These are phyloP conservation scores for Eupleurogrammus muticus DNA, from an alignment of 2,797 vertebrate genomes.

Conservation along the genomic window DNA sequence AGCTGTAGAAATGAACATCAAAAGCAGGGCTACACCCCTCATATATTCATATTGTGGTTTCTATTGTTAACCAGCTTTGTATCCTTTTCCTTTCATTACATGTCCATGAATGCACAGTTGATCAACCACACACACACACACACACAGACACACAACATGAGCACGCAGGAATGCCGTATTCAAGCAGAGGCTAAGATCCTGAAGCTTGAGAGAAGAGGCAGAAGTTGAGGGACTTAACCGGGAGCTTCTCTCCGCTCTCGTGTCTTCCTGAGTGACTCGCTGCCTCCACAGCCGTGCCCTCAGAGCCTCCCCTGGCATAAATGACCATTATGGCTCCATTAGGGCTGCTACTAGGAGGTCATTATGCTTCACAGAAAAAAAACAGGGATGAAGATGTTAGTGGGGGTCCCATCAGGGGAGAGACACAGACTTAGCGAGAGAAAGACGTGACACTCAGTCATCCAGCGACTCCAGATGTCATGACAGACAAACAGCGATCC, in stretches of 20 bases:
- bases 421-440: slow-evolving; percentile 69
- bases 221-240: slow-evolving; percentile 53
- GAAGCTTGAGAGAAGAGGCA: slow-evolving; percentile 50
- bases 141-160: no score
- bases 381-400: slow-evolving; percentile 77
- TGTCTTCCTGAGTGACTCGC: slow-evolving; percentile 65
- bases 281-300: slow-evolving; percentile 75
- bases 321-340: slow-evolving; percentile 85
- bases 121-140: slow-evolving; percentile 35
- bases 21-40: slow-evolving; percentile 64
- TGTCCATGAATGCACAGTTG: slow-evolving; percentile 45
- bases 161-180: slow-evolving; percentile 37
- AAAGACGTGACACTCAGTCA: slow-evolving; percentile 76
- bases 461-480: slow-evolving; percentile 76
- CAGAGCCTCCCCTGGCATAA: slow-evolving; percentile 78
- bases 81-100: slow-evolving; percentile 65
- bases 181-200: slow-evolving; percentile 57
- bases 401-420: slow-evolving; percentile 71
- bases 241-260: slow-evolving; percentile 53
- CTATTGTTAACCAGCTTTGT: slow-evolving; percentile 71
- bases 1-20: slow-evolving; percentile 63
- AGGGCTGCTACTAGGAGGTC: slow-evolving; percentile 78
- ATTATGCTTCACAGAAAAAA: slow-evolving; percentile 79
- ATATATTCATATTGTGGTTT: slow-evolving; percentile 63
- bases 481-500: slow-evolving; percentile 77